Percentiles rank a stretch among this genome's conserved stretches.
phyloP scores from a whole-genome alignment of 2,888 invertebrate genomes.

The Trissonchulus latispiculum region DNA sequence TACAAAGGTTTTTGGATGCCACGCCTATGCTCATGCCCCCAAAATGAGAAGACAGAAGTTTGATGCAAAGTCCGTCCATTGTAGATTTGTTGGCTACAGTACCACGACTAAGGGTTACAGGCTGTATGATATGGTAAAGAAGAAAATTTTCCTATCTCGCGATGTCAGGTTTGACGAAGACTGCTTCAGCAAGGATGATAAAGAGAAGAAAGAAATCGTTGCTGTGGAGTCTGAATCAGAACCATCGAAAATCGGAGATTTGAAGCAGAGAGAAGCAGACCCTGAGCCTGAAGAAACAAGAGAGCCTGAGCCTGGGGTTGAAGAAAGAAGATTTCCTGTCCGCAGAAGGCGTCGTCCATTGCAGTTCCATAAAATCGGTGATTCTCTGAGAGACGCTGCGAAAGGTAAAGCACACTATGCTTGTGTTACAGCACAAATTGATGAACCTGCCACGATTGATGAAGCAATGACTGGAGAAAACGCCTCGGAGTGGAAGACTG shows the following conservation, averaged over 20 bases:
- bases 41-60: conserved; percentile 20
- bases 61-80: conserved; percentile 20
- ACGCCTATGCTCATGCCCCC: conserved; percentile 25
- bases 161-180: neutral
- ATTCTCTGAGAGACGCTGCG: neutral
- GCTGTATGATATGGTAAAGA: conserved; percentile 18
- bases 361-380: neutral
- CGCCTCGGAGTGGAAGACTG: conserved; percentile 26
- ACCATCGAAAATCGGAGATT: neutral
- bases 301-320: neutral
- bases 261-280: neutral
- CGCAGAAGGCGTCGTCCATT: neutral
- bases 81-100: conserved; percentile 27
- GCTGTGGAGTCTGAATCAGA: neutral
- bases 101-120: conserved; percentile 23
- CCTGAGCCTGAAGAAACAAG: conserved; percentile 3
- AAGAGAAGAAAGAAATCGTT: neutral
- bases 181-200: neutral
- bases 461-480: conserved; percentile 24
- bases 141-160: neutral
- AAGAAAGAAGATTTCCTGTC: neutral
- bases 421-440: neutral
- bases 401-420: neutral
- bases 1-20: conserved; percentile 26
- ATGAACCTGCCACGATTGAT: conserved; percentile 19